Base-by-base conservation (phyloP, 2,797 vertebrate genomes). In the Sciurus vulgaris region DNA sequence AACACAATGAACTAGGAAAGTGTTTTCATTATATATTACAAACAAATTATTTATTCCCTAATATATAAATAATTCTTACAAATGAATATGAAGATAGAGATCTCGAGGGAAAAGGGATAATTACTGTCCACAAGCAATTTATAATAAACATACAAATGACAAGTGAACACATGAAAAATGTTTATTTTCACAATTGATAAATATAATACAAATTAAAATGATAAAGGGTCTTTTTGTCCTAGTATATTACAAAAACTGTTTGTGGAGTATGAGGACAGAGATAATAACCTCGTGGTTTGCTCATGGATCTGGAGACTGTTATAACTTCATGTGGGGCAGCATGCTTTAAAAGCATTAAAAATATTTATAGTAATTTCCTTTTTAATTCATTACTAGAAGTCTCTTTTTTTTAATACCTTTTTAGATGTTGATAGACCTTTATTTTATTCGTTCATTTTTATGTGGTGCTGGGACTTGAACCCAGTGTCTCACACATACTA, bases 371-470 rank as follows among this genome's bases (percentile, higher is more conserved):
- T 14, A 2, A 38, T 22, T 44, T 28, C 49, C n/a, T 87, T 76
- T 91, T 14, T 88, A 77, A n/a, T 86, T 74, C 7, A 38, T 93
- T 86, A 72, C 70, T 77, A 54, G 30, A 89, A 94, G 61, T 86
- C 8, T 38, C 38, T 38, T 38, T 38, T 38, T 3, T 38, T 38
- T 38, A 38, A 38, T 38, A 38, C 38, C 38, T 38, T 38, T 38
- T 38, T 38, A 38, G 38, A 38, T 38, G 38, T 38, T 38, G 38
- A 38, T 38, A 38, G 38, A 38, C 38, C 38, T 38, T 38, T 38
- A 38, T 38, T 38, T 38, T 38, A 38, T 38, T 38, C 38, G 5
- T 38, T 38, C 38, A 38, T 38, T 38, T 38, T 38, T 38, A 38
- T 38, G 38, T 38, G 38, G 38, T 38, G 38, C 38, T 38, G 38